phyloP scores from a whole-genome alignment of 2,888 invertebrate species.

The Baccha elongata region DNA sequence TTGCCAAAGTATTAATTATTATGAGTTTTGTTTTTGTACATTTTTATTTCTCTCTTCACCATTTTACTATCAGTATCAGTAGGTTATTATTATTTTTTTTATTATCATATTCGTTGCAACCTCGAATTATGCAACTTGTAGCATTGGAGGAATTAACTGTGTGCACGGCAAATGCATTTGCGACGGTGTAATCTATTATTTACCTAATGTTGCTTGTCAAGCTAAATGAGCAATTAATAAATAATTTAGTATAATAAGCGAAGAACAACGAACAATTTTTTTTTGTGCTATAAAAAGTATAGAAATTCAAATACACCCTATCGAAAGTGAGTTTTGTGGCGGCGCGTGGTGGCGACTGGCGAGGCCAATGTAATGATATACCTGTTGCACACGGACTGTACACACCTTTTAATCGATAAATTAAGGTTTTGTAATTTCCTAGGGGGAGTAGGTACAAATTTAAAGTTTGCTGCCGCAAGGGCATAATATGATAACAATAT shows the following conservation, averaged over 20 bases:
- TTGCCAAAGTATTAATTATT: conserved; percentile 22
- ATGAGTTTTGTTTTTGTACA: conserved; percentile 31
- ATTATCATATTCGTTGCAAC: conserved; percentile 37
- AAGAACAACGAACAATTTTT: conserved; percentile 1
- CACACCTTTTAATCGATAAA: conserved; percentile 12
- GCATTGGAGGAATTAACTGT: conserved; percentile 30
- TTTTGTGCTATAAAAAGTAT: not conserved
- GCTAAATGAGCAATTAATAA: conserved; percentile 50
- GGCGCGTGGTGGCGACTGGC: not conserved
- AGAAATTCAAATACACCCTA: not conserved
- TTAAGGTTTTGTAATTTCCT: not conserved
- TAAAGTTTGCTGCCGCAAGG: not conserved
- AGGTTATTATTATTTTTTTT: not conserved
- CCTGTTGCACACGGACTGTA: not conserved
- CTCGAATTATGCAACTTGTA: conserved; percentile 51
- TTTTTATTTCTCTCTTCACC: not conserved
- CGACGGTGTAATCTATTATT: conserved; percentile 28
- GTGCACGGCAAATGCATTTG: conserved; percentile 13
- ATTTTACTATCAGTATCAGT: conserved; percentile 22
- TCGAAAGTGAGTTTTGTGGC: not conserved
- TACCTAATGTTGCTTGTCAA: conserved; percentile 37
- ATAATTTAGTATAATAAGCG: conserved; percentile 24
- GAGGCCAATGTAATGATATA: not conserved
- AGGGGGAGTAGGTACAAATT: not conserved
- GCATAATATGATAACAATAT: too few species aligned